These are phyloP conservation scores for Agrilus planipennis DNA, from an alignment of 1,140 invertebrate genomes.

Conservation along the genomic window DNA sequence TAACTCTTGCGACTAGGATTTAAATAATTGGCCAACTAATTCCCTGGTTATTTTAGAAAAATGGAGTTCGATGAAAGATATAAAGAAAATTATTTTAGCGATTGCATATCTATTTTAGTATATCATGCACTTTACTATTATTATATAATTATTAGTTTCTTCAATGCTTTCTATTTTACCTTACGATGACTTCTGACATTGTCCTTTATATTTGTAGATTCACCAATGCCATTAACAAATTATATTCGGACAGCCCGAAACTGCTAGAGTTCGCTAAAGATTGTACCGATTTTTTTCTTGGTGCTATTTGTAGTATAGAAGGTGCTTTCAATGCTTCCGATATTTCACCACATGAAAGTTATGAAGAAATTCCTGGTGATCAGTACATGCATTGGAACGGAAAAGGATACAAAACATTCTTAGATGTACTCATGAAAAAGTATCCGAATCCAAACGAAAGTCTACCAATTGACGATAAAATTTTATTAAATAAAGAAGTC, in stretches of 20 bases:
- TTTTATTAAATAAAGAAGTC: constrained; percentile 19
- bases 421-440: constrained; percentile 41
- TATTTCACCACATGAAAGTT: constrained; percentile 13
- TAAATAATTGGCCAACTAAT: too few relatives aligned
- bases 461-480: constrained; percentile 20
- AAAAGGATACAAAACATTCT: constrained; percentile 18
- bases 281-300: constrained; percentile 9
- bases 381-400: constrained; percentile 22
- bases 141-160: too few relatives aligned
- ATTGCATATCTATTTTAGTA: too few relatives aligned
- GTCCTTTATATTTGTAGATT: neutral
- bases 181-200: too few relatives aligned
- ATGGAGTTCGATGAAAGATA: too few relatives aligned
- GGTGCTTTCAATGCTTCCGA: constrained; percentile 16
- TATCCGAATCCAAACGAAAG: constrained; percentile 15
- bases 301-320: constrained; percentile 7
- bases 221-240: neutral
- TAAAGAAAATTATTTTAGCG: too few relatives aligned
- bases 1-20: too few relatives aligned
- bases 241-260: neutral
- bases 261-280: constrained; percentile 4
- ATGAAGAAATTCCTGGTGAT: constrained; percentile 17
- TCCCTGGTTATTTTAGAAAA: too few relatives aligned
- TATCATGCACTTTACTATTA: too few relatives aligned
- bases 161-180: too few relatives aligned